Conservation (phyloP, 2,888 invertebrate genomes). For the Stenodema calcarata region DNA sequence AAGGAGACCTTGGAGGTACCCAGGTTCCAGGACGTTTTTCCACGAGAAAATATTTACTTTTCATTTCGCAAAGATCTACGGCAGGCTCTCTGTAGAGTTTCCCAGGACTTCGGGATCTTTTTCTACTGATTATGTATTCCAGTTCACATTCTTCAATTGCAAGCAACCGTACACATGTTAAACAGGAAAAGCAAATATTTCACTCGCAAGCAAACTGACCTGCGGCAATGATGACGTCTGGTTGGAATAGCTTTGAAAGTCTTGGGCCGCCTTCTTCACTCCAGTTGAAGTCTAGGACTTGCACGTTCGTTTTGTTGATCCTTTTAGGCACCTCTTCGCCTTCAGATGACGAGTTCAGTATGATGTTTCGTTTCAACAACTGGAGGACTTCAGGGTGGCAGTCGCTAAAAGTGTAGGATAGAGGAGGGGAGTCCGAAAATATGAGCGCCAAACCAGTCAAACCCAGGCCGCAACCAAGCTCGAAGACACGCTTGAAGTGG, state of each 20-base stretch:
- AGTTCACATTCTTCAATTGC: slow-evolving; percentile 23
- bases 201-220: slow-evolving; percentile 54
- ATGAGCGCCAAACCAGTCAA: slow-evolving; percentile 72
- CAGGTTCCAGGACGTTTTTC: slow-evolving; percentile 49
- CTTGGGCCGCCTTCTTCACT: slow-evolving; percentile 33
- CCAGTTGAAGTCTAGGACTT: slow-evolving; percentile 55
- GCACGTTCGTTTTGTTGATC: slow-evolving; percentile 49
- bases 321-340: slow-evolving; percentile 14
- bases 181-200: neutral
- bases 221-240: slow-evolving; percentile 57
- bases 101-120: slow-evolving; percentile 22
- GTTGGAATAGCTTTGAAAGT: slow-evolving; percentile 44
- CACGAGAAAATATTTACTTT: slow-evolving; percentile 54
- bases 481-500: slow-evolving; percentile 68
- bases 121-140: neutral
- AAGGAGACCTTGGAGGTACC: slow-evolving; percentile 62
- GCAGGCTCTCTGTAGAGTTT: slow-evolving; percentile 7
- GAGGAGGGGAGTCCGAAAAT: slow-evolving; percentile 62
- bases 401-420: slow-evolving; percentile 71
- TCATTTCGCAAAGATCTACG: neutral
- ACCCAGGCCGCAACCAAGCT: slow-evolving; percentile 77
- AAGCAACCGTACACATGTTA: neutral
- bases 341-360: slow-evolving; percentile 51
- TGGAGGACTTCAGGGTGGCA: slow-evolving; percentile 72
- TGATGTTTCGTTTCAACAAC: slow-evolving; percentile 69